phyloP scores from a whole-genome alignment of 53 echinoderm and acorn worm genomes.

The Mesocentrotus franciscanus region DNA sequence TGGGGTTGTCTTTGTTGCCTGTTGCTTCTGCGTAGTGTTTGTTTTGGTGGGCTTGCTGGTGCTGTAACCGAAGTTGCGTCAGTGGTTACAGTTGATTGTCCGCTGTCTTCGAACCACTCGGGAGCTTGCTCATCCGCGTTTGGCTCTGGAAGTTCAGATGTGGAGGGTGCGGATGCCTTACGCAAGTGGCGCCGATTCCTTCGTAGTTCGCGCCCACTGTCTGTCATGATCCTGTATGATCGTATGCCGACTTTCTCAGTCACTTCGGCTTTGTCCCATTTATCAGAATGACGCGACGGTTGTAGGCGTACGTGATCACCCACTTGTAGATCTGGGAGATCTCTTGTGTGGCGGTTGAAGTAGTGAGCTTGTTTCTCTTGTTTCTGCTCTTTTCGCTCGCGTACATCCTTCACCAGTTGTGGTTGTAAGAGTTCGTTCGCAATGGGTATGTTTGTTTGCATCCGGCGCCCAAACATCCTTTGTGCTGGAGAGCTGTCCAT shows the following conservation, averaged over 20 bases:
- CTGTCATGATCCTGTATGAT: slow-evolving; percentile 70
- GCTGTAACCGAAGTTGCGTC: not conserved
- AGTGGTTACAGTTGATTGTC: not conserved
- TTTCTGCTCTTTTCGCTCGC: slow-evolving; percentile 50
- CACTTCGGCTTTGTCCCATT: slow-evolving; percentile 51
- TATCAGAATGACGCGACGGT: not conserved
- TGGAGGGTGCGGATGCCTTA: not conserved
- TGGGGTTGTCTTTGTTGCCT: not conserved
- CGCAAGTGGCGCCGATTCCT: slow-evolving; percentile 70
- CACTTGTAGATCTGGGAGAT: not conserved
- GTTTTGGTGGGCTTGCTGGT: not conserved
- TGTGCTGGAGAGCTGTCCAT: slow-evolving; percentile 76
- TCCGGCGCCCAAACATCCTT: slow-evolving; percentile 48
- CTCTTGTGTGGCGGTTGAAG: slow-evolving; percentile 68
- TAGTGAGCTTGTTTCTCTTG: slow-evolving; percentile 60
- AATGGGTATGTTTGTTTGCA: slow-evolving; percentile 65
- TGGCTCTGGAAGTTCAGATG: too few relatives aligned
- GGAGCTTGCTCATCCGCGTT: not conserved
- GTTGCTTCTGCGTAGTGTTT: not conserved
- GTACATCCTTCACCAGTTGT: slow-evolving; percentile 57
- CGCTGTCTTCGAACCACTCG: not conserved
- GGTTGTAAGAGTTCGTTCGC: slow-evolving; percentile 67
- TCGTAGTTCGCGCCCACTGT: slow-evolving; percentile 61
- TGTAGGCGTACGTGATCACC: slow-evolving; percentile 8
- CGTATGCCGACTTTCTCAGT: slow-evolving; percentile 27